A percentile compares a stretch with the other conserved stretches of the same genome.
Evolutionary conservation across 1,140 invertebrate species (phyloP).

Genomic region (Odontomachus brunneus): DNA sequence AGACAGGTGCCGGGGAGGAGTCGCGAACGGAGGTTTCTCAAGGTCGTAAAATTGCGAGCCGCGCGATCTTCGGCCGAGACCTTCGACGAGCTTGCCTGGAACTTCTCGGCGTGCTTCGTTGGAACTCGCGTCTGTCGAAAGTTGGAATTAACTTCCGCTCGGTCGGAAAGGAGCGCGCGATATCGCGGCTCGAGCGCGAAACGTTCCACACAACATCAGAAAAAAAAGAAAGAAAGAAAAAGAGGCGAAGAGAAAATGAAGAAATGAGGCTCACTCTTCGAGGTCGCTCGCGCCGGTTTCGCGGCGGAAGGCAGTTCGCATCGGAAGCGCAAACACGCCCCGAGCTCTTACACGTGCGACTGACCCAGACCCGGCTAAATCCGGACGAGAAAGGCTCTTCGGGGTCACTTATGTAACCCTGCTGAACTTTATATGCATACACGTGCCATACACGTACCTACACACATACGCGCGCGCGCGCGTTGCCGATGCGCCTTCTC

Average conservation of each 20-base stretch:
- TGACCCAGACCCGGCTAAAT: constrained; percentile 45
- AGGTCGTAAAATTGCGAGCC: constrained; percentile 25
- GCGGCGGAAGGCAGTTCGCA: neutral
- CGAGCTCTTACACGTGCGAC: constrained; percentile 12
- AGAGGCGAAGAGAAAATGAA: no score
- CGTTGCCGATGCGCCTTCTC: neutral
- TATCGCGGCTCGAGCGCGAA: neutral
- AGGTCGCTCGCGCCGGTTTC: neutral
- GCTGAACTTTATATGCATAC: constrained; percentile 10
- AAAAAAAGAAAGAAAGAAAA: neutral
- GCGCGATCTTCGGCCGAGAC: neutral
- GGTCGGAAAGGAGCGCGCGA: neutral
- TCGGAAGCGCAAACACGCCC: constrained; percentile 22
- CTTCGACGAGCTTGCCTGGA: neutral
- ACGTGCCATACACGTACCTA: neutral
- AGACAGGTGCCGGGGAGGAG: constrained; percentile 1
- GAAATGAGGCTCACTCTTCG: neutral
- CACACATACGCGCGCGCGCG: no score
- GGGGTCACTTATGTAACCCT: constrained; percentile 36
- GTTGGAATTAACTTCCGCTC: constrained; percentile 34
- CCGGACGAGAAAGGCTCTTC: constrained; percentile 5
- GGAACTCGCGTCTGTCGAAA: constrained; percentile 30
- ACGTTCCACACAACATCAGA: no score
- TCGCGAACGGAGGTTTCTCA: constrained; percentile 5
- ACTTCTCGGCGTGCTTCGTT: constrained; percentile 15